Evolutionary conservation across 1,140 invertebrate species (phyloP).

Genomic region (Lasaia peninsularis): DNA sequence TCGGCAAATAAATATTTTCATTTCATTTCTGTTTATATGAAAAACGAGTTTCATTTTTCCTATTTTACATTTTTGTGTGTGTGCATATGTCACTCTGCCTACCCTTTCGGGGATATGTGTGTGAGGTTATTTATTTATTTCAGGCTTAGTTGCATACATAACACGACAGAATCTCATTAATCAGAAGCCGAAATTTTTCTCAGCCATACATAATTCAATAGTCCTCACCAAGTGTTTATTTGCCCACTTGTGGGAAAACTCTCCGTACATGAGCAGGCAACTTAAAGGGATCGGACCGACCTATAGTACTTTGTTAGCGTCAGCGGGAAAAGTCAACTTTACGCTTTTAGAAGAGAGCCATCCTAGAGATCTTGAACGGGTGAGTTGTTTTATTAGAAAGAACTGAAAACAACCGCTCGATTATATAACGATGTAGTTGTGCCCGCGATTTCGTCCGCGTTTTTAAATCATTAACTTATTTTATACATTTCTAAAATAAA

Average conservation of each 20-base stretch:
- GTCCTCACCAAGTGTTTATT: slow-evolving; percentile 82
- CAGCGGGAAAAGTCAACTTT: slow-evolving; percentile 83
- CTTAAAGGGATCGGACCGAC: slow-evolving; percentile 83
- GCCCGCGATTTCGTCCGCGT: too few relatives aligned
- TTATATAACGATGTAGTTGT: too few relatives aligned
- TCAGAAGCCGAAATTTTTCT: slow-evolving; percentile 55
- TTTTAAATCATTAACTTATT: too few relatives aligned
- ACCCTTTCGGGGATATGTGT: too few relatives aligned
- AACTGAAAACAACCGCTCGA: too few relatives aligned
- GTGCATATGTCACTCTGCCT: too few relatives aligned
- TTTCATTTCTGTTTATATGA: too few relatives aligned
- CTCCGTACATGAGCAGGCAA: slow-evolving; percentile 83
- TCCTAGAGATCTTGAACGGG: slow-evolving; percentile 86
- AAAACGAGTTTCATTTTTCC: too few relatives aligned
- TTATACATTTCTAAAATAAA: too few relatives aligned
- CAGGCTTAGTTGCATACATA: slow-evolving; percentile 72
- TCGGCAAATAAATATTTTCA: too few relatives aligned
- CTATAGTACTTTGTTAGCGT: slow-evolving; percentile 81
- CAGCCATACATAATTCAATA: slow-evolving; percentile 78
- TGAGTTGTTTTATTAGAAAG: slow-evolving; percentile 38
- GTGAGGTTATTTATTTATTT: too few relatives aligned
- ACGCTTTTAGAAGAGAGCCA: slow-evolving; percentile 81
- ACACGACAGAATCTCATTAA: slow-evolving; percentile 58
- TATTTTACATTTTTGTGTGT: too few relatives aligned
- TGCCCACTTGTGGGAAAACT: slow-evolving; percentile 86